Evolutionary conservation across 2,888 invertebrate species (phyloP).

Genomic region (Pristionchus entomophagus): DNA sequence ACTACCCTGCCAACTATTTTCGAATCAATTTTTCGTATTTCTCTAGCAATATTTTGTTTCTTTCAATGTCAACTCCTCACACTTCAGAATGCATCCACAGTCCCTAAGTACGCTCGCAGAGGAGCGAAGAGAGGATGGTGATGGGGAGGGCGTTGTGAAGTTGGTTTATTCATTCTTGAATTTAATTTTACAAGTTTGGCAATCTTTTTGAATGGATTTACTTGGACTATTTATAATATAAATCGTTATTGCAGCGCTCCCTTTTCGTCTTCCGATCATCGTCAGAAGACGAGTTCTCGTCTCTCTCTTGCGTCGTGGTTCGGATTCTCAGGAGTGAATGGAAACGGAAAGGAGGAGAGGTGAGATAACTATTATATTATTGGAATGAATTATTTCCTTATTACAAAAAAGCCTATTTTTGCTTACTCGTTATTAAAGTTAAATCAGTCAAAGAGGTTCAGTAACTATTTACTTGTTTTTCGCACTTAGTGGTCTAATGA

Average conservation of each 20-base stretch:
- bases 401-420: no score
- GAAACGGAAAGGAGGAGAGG: conserved; percentile 11
- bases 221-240: neutral
- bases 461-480: no score
- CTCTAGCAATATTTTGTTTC: no score
- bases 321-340: conserved; percentile 7
- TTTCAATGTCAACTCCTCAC: no score
- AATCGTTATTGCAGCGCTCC: neutral
- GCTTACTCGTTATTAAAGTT: no score
- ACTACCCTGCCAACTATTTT: neutral
- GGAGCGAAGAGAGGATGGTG: conserved; percentile 20
- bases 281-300: neutral
- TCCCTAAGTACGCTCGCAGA: conserved; percentile 29
- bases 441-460: no score
- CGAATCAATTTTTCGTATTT: neutral
- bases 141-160: conserved; percentile 21
- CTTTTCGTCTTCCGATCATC: neutral
- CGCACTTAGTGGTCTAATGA: no score
- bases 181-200: neutral
- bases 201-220: neutral
- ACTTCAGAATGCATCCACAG: conserved; percentile 33
- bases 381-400: no score
- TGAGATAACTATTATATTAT: no score
- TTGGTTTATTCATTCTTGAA: neutral
- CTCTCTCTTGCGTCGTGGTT: conserved; percentile 36